Percentiles rank a stretch among this genome's conserved stretches.
Evolutionary conservation across 2,888 invertebrate genomes (phyloP).

Genomic region (Netelia melanura): DNA sequence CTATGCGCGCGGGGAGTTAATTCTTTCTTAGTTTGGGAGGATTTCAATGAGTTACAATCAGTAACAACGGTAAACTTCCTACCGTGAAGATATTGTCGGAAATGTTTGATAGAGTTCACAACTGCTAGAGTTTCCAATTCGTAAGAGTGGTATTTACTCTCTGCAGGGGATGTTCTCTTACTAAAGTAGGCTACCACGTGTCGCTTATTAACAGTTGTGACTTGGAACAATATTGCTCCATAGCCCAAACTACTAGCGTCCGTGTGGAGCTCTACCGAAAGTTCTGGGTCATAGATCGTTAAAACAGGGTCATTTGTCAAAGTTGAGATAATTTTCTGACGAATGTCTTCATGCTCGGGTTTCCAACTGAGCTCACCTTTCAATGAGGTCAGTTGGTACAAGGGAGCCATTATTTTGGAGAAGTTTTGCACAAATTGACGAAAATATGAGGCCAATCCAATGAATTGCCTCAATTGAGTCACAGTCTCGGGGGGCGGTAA

Average conservation of each 20-base stretch:
- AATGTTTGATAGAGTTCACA: constrained; percentile 36
- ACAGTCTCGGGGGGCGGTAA: constrained; percentile 55
- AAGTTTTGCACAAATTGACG: constrained; percentile 65
- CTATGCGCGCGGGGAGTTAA: constrained; percentile 28
- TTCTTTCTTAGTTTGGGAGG: constrained; percentile 17
- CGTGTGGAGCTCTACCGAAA: constrained; percentile 42
- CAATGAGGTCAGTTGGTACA: constrained; percentile 56
- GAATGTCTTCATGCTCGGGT: constrained; percentile 39
- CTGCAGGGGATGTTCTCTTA: constrained; percentile 15
- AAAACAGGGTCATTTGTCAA: constrained; percentile 53
- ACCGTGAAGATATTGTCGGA: constrained; percentile 42
- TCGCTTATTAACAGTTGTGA: constrained; percentile 3
- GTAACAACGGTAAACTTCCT: constrained; percentile 32
- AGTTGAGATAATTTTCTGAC: constrained; percentile 50
- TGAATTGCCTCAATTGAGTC: constrained; percentile 69
- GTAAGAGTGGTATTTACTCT: neutral
- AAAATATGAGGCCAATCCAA: constrained; percentile 71
- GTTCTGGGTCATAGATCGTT: constrained; percentile 59
- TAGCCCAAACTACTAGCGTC: constrained; percentile 47
- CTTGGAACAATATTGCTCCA: constrained; percentile 42
- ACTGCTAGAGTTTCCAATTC: constrained; percentile 34
- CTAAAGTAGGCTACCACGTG: constrained; percentile 49
- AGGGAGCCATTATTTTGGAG: constrained; percentile 56
- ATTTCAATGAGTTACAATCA: constrained; percentile 35
- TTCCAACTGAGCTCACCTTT: constrained; percentile 56